Percentiles rank a stretch among this genome's conserved stretches.
These are phyloP conservation scores for Cetoscarus ocellatus DNA, from an alignment of 2,797 vertebrate genomes.

Conservation along the genomic window DNA sequence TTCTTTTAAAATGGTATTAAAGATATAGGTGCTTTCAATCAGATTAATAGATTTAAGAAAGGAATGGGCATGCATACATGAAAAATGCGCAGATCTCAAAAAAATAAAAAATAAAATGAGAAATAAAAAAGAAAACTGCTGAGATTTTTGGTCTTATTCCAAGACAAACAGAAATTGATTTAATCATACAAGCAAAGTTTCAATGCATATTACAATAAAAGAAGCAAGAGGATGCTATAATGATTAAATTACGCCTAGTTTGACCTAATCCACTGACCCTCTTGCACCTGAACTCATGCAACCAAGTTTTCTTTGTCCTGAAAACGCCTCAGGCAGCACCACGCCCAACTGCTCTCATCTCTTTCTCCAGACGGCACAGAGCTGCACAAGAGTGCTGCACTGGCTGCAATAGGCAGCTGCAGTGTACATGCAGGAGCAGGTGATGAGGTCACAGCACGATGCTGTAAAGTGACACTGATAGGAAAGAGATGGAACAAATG, in stretches of 20 bases:
- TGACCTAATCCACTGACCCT: not conserved
- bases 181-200: not conserved
- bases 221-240: not conserved
- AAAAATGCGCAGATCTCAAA: too few relatives aligned
- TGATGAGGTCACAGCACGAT: slow-evolving; percentile 26
- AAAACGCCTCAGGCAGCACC: slow-evolving; percentile 16
- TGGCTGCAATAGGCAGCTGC: slow-evolving; percentile 33
- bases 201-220: not conserved
- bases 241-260: not conserved
- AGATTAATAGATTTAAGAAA: too few relatives aligned
- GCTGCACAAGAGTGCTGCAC: slow-evolving; percentile 25
- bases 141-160: too few relatives aligned
- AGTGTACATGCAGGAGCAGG: slow-evolving; percentile 25
- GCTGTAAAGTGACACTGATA: slow-evolving; percentile 42
- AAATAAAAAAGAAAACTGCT: too few relatives aligned
- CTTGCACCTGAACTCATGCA: not conserved
- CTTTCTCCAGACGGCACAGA: slow-evolving; percentile 46
- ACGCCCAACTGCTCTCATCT: slow-evolving; percentile 12
- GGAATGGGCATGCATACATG: too few relatives aligned
- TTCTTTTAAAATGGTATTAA: too few relatives aligned
- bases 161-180: too few relatives aligned
- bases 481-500: not conserved
- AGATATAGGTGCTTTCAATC: too few relatives aligned
- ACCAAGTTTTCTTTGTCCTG: slow-evolving; percentile 2
- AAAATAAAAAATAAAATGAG: too few relatives aligned